Conservation (phyloP, 1,140 invertebrate species). For the Chelonus insularis region DNA sequence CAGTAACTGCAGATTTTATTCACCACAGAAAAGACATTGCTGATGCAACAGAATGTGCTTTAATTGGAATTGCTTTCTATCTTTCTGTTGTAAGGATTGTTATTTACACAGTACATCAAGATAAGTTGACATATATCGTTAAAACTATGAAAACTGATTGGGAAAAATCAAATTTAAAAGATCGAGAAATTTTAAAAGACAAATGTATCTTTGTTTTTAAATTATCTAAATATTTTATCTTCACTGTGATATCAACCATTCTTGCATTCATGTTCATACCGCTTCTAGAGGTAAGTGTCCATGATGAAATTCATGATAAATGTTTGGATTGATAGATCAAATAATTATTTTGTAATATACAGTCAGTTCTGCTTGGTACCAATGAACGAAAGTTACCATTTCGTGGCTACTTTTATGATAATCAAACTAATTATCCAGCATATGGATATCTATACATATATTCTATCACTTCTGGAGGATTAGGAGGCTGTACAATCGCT, state of each 20-base stretch:
- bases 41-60: conserved; percentile 39
- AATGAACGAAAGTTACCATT: conserved; percentile 35
- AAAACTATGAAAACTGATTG: conserved; percentile 42
- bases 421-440: conserved; percentile 32
- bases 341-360: too few species aligned
- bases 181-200: conserved; percentile 31
- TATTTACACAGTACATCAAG: conserved; percentile 30
- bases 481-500: conserved; percentile 31
- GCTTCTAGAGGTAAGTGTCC: conserved; percentile 38
- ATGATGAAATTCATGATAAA: too few species aligned
- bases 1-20: conserved; percentile 26
- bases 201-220: conserved; percentile 38
- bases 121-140: conserved; percentile 38
- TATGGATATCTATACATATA: conserved; percentile 35
- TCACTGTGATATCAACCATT: conserved; percentile 27
- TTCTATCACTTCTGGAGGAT: conserved; percentile 26
- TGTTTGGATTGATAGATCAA: too few species aligned
- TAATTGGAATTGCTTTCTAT: conserved; percentile 30
- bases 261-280: conserved; percentile 30
- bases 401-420: conserved; percentile 38
- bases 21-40: conserved; percentile 35
- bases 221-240: conserved; percentile 40
- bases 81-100: conserved; percentile 34
- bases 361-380: conserved; percentile 16
- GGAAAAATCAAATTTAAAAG: conserved; percentile 26